Evolutionary conservation across 2,888 invertebrate species (phyloP), one percentile per base, ranked within the genome.

Genomic region (Eustalomyia histrio): DNA sequence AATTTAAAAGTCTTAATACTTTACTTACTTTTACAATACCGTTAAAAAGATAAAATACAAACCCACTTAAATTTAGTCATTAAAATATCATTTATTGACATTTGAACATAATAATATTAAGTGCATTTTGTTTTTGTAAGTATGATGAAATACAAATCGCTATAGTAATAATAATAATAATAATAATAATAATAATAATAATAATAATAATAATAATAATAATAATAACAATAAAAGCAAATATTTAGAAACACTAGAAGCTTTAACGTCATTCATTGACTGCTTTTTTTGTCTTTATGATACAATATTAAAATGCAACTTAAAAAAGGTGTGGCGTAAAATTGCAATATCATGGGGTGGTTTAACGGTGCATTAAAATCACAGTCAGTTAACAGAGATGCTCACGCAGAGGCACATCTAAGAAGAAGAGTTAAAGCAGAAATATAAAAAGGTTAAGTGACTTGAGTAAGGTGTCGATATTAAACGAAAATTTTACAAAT

Each of bases 291-390:
- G 6, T 47, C 5, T 47, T 14, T 47, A n/a, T 47, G 14, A n/a
- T n/a, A 47, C 1, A 3, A 1, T 47, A 4, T 47, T 47, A 47
- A 47, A 47, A 47, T 47, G n/a, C 43, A 47, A 47, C 43, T 47
- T 12, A 47, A n/a, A 47, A 47, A 47, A 47, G 43, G 43, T 47
- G 43, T 47, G 43, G 43, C 43, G 43, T 47, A 17, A 39, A 74
- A 65, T 50, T 74, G 50, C 58, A 50, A 57, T 64, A 35, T 21
- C 16, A 18, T 47, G 47, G 21, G 50, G 9, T 67, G 24, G 61
- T 53, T 72, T 63, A 29, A 61, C 39, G 6, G n/a, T 47, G 43
- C 43, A 47, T 6, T 47, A 47, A 47, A 47, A 47, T 47, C 43
- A 47, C 43, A 47, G n/a, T n/a, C 43, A 47, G n/a, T 47, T 47